Percentiles rank a stretch among this genome's conserved stretches.
phyloP scores from a whole-genome alignment of 2,888 invertebrate genomes.

The Drosophila kanekoi region DNA sequence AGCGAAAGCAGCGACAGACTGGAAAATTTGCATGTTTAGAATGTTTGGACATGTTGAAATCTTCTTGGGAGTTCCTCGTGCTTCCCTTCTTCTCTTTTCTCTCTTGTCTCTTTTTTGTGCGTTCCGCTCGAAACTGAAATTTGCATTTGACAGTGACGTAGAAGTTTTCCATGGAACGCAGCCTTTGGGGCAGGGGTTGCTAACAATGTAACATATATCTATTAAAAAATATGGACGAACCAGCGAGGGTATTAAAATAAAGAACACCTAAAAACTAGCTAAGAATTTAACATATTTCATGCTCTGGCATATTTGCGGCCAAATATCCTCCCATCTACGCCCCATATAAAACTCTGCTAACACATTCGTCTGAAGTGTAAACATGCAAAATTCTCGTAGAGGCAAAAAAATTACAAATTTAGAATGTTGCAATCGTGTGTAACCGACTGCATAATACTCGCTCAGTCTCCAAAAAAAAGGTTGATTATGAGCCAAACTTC shows the following conservation, averaged over 20 bases:
- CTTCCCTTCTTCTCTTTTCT: constrained; percentile 5
- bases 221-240: constrained; percentile 29
- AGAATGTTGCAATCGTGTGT: no score
- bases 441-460: no score
- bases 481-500: no score
- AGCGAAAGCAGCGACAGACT: constrained; percentile 76
- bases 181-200: constrained; percentile 4
- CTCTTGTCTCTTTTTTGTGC: constrained; percentile 26
- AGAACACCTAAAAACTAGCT: neutral
- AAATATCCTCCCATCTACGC: constrained; percentile 16
- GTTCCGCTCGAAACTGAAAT: constrained; percentile 65
- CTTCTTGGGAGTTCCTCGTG: constrained; percentile 74
- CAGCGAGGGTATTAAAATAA: constrained; percentile 10
- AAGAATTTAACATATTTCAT: neutral
- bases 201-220: constrained; percentile 30
- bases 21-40: constrained; percentile 81
- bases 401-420: constrained; percentile 4
- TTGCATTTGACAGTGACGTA: constrained; percentile 75
- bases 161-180: constrained; percentile 26
- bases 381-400: constrained; percentile 51
- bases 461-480: no score
- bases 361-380: constrained; percentile 60
- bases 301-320: neutral
- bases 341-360: constrained; percentile 11
- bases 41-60: constrained; percentile 80